Evolutionary conservation across 2,888 invertebrate genomes (phyloP).

Genomic region (Masnerella sp.): DNA sequence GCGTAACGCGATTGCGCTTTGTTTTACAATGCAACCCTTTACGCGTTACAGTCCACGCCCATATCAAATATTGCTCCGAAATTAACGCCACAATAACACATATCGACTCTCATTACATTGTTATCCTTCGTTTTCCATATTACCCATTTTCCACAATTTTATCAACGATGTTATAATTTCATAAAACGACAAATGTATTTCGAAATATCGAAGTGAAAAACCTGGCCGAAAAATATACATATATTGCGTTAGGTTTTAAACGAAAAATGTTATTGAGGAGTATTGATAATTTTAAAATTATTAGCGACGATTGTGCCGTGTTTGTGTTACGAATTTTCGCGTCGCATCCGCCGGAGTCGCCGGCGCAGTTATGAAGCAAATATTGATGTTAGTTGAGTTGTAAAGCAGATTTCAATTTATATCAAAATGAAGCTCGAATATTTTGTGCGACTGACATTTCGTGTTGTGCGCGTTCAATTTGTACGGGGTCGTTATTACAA

Average conservation of each 20-base stretch:
- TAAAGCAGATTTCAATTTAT: conserved; percentile 53
- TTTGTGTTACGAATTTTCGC: conserved; percentile 24
- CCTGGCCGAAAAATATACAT: too few species aligned
- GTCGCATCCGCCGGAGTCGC: conserved; percentile 19
- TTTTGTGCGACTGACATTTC: conserved; percentile 38
- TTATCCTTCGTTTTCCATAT: too few species aligned
- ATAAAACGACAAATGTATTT: too few species aligned
- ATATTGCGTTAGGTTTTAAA: too few species aligned
- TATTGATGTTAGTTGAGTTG: conserved; percentile 52
- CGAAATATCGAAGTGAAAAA: too few species aligned
- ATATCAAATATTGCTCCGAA: conserved; percentile 1
- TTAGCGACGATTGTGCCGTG: conserved; percentile 26
- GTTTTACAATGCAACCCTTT: conserved; percentile 1
- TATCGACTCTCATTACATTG: too few species aligned
- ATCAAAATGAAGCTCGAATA: conserved; percentile 48
- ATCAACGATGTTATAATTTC: too few species aligned
- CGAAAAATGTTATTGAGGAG: too few species aligned
- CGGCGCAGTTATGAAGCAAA: conserved; percentile 48
- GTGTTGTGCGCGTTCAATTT: conserved; percentile 17
- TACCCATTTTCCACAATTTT: too few species aligned
- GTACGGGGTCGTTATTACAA: conserved; percentile 21
- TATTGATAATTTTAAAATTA: conserved; percentile 51
- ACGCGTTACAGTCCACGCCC: background rate
- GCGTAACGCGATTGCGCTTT: background rate
- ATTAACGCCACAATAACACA: too few species aligned